These are phyloP conservation scores for Orchestes rusci DNA, from an alignment of 2,888 invertebrate species.

Conservation along the genomic window DNA sequence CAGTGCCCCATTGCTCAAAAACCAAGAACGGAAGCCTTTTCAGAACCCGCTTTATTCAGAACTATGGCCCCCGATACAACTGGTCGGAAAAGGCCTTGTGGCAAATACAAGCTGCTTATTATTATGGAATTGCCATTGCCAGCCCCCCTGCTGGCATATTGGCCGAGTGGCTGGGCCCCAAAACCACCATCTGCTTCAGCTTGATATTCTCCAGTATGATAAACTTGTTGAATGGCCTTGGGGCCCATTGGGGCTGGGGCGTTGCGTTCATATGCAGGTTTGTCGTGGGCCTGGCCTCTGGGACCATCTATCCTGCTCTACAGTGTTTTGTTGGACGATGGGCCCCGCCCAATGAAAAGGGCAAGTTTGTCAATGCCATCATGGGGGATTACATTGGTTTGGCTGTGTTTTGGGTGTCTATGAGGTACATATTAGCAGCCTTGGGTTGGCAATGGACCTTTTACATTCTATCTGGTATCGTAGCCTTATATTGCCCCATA, in stretches of 20 bases:
- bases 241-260: conserved; percentile 13
- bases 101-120: conserved; percentile 15
- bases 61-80: conserved; percentile 11
- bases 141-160: conserved; percentile 14
- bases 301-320: conserved; percentile 13
- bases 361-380: conserved; percentile 16
- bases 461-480: conserved; percentile 12
- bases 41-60: background rate
- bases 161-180: conserved; percentile 15
- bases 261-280: conserved; percentile 12
- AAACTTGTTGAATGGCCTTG: conserved; percentile 8
- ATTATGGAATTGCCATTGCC: conserved; percentile 13
- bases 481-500: conserved; percentile 7
- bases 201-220: conserved; percentile 9
- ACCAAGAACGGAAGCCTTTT: background rate
- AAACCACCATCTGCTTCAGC: conserved; percentile 11
- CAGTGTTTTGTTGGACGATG: conserved; percentile 13
- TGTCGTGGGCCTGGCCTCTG: conserved; percentile 12
- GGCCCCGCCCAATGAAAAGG: conserved; percentile 18
- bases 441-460: conserved; percentile 16
- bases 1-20: conserved; percentile 8
- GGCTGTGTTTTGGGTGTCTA: conserved; percentile 10
- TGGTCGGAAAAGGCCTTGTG: conserved; percentile 6
- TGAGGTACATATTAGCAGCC: conserved; percentile 4
- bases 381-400: conserved; percentile 12